A percentile compares a stretch with the other conserved stretches of the same genome.
phyloP scores from a whole-genome alignment of 2,888 invertebrate species.

The Lasius platythorax region DNA sequence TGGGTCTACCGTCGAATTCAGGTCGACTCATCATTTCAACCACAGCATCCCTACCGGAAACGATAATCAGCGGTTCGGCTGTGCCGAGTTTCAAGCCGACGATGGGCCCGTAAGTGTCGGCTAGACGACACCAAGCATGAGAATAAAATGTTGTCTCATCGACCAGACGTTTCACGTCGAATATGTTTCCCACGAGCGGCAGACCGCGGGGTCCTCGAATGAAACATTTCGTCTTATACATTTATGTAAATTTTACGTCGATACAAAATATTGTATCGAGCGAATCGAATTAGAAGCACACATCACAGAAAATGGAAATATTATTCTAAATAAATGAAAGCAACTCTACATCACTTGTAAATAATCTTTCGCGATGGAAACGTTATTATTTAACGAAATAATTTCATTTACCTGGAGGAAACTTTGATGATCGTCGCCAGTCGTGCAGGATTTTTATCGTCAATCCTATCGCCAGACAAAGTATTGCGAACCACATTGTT shows the following conservation, averaged over 20 bases:
- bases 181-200: constrained; percentile 87
- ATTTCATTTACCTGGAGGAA: constrained; percentile 79
- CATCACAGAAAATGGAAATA: neutral
- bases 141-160: constrained; percentile 87
- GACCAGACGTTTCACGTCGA: constrained; percentile 84
- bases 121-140: constrained; percentile 88
- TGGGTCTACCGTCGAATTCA: constrained; percentile 91
- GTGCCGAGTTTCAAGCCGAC: constrained; percentile 89
- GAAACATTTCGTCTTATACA: constrained; percentile 1
- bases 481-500: constrained; percentile 78
- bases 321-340: neutral
- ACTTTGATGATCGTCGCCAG: constrained; percentile 66
- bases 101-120: constrained; percentile 89
- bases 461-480: constrained; percentile 65
- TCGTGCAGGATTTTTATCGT: constrained; percentile 70
- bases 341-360: neutral
- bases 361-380: neutral
- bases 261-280: neutral
- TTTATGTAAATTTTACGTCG: neutral
- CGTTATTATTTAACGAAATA: neutral
- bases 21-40: constrained; percentile 88
- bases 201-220: constrained; percentile 87
- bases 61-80: constrained; percentile 88
- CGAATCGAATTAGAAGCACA: neutral
- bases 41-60: constrained; percentile 89